Conservation (phyloP, 2,888 invertebrate genomes). For the Tortricodes alternella region DNA sequence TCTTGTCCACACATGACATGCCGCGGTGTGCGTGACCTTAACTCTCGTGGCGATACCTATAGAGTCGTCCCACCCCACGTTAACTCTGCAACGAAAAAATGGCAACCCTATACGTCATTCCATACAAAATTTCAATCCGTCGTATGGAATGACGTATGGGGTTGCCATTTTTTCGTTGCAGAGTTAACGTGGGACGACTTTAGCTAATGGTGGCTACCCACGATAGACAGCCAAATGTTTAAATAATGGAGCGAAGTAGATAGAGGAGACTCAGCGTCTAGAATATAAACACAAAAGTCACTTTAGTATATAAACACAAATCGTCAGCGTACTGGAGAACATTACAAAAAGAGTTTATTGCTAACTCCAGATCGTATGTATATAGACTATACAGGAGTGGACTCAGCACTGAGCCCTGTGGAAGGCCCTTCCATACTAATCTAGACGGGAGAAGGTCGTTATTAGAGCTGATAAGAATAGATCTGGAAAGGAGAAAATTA, state of each 20-base stretch:
- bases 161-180: too few relatives aligned
- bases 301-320: slow-evolving; percentile 29
- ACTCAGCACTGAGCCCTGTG: slow-evolving; percentile 38
- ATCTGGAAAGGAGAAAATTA: slow-evolving; percentile 29
- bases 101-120: too few relatives aligned
- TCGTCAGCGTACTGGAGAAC: slow-evolving; percentile 42
- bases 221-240: slow-evolving; percentile 2
- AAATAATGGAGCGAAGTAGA: slow-evolving; percentile 18
- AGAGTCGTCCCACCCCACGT: too few relatives aligned
- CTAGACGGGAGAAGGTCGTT: slow-evolving; percentile 10
- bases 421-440: slow-evolving; percentile 36
- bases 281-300: neutral
- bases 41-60: too few relatives aligned
- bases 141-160: too few relatives aligned
- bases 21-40: too few relatives aligned
- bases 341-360: too few relatives aligned
- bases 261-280: neutral
- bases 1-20: too few relatives aligned
- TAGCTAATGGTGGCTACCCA: too few relatives aligned
- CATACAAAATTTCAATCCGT: too few relatives aligned
- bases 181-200: too few relatives aligned
- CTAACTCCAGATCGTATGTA: slow-evolving; percentile 31
- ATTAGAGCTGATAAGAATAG: slow-evolving; percentile 14
- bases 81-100: too few relatives aligned
- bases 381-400: slow-evolving; percentile 36